Evolutionary conservation across 92 coral and sea anemone genomes (phyloP), one percentile per base, ranked within the genome.

Genomic region (Blastomussa wellsi): DNA sequence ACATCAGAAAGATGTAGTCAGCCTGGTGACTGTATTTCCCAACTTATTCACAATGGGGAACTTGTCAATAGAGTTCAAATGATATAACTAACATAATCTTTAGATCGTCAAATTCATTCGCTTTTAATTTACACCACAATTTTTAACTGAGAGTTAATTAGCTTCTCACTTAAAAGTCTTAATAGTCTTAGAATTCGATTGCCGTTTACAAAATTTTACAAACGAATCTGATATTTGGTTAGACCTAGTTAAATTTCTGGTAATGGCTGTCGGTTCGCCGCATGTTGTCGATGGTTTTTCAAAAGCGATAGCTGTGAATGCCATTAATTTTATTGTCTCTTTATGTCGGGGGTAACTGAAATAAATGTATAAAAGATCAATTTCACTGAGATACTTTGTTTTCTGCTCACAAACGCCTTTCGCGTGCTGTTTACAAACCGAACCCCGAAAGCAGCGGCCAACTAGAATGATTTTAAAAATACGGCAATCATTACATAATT

Each of bases 21-120:
- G 55, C 16, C 74, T 79, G 67, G 68, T 81, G 36, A 31, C 84
- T 68, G 4, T 38, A 60, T 48, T 6, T 36, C 83, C 36, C 11
- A 24, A 28, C 78, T 52, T 81, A 78, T 69, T 81, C 85, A 31
- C 78, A 60, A 81, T 70, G 64, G 85, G 85, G 52, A 51, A 70
- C 33, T 24, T 31, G 33, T 42, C 75, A 51, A 81, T 52, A 75
- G 60, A 12, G 59, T 36, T 29, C 17, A 29, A 11, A 75, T 48
- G 29, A 48, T 48, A 31, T 4, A 75, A 11, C 29, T 29, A 10
- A 35, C 14, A 70, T 35, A 37, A 37, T 35, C 13, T 70, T 39
- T 7, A 14, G 14, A 36, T 33, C 9, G 17, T 70, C 75, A 17
- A 26, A 15, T 38, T 35, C 0, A 35, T 37, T 70, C 44, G 22